These are phyloP conservation scores for Lomographa bimaculata DNA, from an alignment of 2,888 invertebrate species.

Conservation along the genomic window DNA sequence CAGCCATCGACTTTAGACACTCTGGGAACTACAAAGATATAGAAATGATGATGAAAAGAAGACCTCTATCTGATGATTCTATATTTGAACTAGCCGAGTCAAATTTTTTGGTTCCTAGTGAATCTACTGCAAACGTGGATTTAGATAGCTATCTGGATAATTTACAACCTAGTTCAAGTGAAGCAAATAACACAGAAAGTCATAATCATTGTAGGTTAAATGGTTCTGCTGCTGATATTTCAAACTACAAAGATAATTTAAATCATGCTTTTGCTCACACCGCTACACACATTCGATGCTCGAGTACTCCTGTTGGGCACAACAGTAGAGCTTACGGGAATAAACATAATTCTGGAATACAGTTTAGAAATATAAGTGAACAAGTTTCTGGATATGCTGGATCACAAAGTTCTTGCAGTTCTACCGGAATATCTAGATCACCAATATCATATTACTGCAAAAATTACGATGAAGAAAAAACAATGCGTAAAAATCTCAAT, in stretches of 20 bases:
- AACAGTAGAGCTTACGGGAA: constrained; percentile 42
- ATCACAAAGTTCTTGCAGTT: constrained; percentile 68
- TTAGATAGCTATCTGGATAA: constrained; percentile 87
- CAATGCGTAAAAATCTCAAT: constrained; percentile 71
- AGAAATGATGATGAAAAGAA: constrained; percentile 86
- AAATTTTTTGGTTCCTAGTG: constrained; percentile 77
- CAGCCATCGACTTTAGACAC: constrained; percentile 82
- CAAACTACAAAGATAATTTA: constrained; percentile 51
- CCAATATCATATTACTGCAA: constrained; percentile 79
- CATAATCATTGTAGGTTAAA: constrained; percentile 43
- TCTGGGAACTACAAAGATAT: constrained; percentile 73
- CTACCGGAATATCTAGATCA: constrained; percentile 58
- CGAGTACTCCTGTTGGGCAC: constrained; percentile 64
- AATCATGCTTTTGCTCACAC: constrained; percentile 43
- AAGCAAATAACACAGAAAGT: constrained; percentile 27
- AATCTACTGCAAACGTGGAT: constrained; percentile 82
- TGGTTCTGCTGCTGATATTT: constrained; percentile 41
- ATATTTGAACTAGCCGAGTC: constrained; percentile 86
- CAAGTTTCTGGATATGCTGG: constrained; percentile 59
- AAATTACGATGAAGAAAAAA: constrained; percentile 63
- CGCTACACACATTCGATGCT: constrained; percentile 54
- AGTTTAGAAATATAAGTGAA: constrained; percentile 49
- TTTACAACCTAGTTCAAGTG: constrained; percentile 76
- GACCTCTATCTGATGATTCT: constrained; percentile 90
- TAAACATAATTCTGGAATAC: constrained; percentile 40